phyloP scores from a whole-genome alignment of 2,797 vertebrate species.

The Avahi laniger region DNA sequence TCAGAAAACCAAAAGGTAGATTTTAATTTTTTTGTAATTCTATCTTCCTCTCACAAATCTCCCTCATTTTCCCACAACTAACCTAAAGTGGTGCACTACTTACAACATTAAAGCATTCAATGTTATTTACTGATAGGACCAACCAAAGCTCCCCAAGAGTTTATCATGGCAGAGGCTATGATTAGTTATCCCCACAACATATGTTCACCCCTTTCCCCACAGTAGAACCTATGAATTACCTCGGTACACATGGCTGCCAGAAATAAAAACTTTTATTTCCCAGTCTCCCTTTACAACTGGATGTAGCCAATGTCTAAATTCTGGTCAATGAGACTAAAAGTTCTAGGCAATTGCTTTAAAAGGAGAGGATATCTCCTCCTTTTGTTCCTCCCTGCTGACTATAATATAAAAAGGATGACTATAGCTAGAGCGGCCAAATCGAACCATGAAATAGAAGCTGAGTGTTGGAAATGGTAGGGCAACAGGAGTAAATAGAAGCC shows the following conservation, averaged over 20 bases:
- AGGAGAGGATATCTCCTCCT: neutral
- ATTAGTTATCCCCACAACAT: neutral
- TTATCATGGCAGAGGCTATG: neutral
- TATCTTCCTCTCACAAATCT: neutral
- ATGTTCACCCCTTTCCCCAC: neutral
- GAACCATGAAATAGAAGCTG: neutral
- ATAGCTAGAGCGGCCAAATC: neutral
- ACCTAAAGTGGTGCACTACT: neutral
- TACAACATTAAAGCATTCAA: neutral
- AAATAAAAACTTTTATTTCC: constrained; percentile 46
- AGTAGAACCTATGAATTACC: neutral
- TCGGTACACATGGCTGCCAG: neutral
- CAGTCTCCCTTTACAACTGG: neutral
- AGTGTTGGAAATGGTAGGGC: neutral
- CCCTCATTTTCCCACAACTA: neutral
- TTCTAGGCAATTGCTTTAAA: neutral
- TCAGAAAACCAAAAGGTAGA: neutral
- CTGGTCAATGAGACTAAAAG: neutral
- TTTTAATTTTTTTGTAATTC: neutral
- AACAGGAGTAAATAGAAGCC: neutral
- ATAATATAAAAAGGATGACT: neutral
- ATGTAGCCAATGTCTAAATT: neutral
- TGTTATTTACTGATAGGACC: neutral
- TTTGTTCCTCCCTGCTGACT: neutral
- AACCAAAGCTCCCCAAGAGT: neutral